These are phyloP conservation scores for Dione vanillae DNA, from an alignment of 2,888 invertebrate species.

Conservation along the genomic window DNA sequence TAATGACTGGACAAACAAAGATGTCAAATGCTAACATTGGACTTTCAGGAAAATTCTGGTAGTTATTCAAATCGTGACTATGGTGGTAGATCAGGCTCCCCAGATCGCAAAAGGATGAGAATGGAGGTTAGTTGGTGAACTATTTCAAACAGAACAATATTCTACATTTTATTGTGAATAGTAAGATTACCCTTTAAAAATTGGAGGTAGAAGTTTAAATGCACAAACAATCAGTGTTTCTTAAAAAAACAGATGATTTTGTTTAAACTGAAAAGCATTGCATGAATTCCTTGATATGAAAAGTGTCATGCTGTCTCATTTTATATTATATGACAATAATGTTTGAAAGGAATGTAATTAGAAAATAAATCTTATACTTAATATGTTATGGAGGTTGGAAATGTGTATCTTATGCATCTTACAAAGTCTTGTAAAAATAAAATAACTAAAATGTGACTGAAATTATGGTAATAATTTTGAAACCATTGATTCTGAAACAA, in stretches of 20 bases:
- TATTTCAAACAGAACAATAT: slow-evolving; percentile 32
- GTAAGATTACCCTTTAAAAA: slow-evolving; percentile 8
- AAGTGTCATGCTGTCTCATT: slow-evolving; percentile 1
- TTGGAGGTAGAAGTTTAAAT: slow-evolving; percentile 15
- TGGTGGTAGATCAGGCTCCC: slow-evolving; percentile 84
- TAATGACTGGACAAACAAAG: slow-evolving; percentile 18
- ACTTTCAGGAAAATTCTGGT: slow-evolving; percentile 74
- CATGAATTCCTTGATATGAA: slow-evolving; percentile 24
- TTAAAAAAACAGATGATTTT: slow-evolving; percentile 14
- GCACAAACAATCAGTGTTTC: slow-evolving; percentile 16
- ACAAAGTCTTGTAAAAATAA: slow-evolving; percentile 8
- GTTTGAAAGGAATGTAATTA: slow-evolving; percentile 9
- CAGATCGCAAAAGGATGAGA: slow-evolving; percentile 86
- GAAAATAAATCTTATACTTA: background rate
- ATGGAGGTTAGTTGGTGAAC: slow-evolving; percentile 80
- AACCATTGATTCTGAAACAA: slow-evolving; percentile 2
- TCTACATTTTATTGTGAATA: slow-evolving; percentile 18
- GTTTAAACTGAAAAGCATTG: slow-evolving; percentile 21
- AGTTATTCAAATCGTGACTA: slow-evolving; percentile 82
- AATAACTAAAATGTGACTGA: slow-evolving; percentile 16
- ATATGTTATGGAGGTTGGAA: slow-evolving; percentile 1
- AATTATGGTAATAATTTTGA: slow-evolving; percentile 3
- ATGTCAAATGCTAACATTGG: slow-evolving; percentile 38
- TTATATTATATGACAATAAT: slow-evolving; percentile 6
- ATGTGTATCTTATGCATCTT: slow-evolving; percentile 5